phyloP scores from a whole-genome alignment of 2,888 invertebrate species.

The Polylopha cassiicola region DNA sequence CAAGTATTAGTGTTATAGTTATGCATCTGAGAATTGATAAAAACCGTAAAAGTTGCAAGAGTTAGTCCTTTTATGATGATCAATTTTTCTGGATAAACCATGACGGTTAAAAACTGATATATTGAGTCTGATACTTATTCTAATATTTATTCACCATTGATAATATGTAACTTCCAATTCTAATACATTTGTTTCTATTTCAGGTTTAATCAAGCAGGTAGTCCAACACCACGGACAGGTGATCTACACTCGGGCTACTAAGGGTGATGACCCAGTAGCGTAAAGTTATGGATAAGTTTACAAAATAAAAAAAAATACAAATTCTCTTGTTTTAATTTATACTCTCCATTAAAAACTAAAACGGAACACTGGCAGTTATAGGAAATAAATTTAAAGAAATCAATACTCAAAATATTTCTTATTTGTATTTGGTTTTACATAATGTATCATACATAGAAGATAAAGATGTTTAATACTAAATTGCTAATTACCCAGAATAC shows the following conservation, averaged over 20 bases:
- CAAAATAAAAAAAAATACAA: slow-evolving; percentile 58
- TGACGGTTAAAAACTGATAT: slow-evolving; percentile 76
- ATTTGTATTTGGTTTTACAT: no score
- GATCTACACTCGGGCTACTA: slow-evolving; percentile 97
- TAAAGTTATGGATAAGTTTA: slow-evolving; percentile 75
- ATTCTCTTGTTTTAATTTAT: slow-evolving; percentile 26
- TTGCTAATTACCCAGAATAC: no score
- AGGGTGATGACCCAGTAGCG: slow-evolving; percentile 91
- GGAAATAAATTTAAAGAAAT: slow-evolving; percentile 9
- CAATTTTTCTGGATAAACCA: slow-evolving; percentile 48
- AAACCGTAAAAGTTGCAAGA: no score
- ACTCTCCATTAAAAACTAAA: not conserved
- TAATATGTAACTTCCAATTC: not conserved
- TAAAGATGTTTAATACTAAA: no score
- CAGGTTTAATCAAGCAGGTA: slow-evolving; percentile 96
- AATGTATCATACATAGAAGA: no score
- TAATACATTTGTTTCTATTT: slow-evolving; percentile 28
- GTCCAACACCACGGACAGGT: slow-evolving; percentile 97
- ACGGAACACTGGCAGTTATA: no score
- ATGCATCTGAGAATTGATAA: no score
- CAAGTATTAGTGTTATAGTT: no score
- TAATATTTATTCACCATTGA: no score
- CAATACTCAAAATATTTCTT: no score
- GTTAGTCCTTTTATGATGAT: slow-evolving; percentile 45
- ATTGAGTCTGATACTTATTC: slow-evolving; percentile 81